Conservation (phyloP, 1,140 invertebrate species). For the Leptestheria dahalacensis region DNA sequence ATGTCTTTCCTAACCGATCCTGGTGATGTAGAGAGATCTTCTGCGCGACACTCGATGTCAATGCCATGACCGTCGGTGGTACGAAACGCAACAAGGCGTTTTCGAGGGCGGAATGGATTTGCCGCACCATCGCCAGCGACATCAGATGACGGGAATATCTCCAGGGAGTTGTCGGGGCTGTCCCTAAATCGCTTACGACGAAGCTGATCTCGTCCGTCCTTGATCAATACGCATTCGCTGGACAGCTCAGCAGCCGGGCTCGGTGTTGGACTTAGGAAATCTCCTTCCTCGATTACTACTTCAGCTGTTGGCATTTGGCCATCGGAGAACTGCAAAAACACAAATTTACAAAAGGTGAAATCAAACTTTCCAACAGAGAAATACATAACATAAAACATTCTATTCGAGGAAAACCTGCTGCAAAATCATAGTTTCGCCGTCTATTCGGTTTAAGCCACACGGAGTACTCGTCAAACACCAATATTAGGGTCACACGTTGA, state of each 20-base stretch:
- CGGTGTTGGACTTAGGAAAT: conserved; percentile 7
- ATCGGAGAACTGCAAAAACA: conserved; percentile 12
- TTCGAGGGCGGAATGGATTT: neutral
- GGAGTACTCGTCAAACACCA: too few relatives aligned
- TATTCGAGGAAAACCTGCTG: too few relatives aligned
- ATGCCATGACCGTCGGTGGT: neutral
- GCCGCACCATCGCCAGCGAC: neutral
- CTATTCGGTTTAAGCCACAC: too few relatives aligned
- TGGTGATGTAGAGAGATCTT: neutral
- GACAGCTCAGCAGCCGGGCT: neutral
- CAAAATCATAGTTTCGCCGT: too few relatives aligned
- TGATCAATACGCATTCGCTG: neutral
- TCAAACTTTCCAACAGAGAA: too few relatives aligned
- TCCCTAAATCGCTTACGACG: neutral
- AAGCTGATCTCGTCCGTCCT: too few relatives aligned
- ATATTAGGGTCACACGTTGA: too few relatives aligned
- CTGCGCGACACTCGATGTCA: neutral
- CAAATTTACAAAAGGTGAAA: too few relatives aligned
- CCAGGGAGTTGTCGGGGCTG: neutral
- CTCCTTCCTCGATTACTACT: conserved; percentile 16
- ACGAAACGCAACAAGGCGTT: neutral
- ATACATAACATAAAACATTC: too few relatives aligned
- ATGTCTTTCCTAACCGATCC: neutral
- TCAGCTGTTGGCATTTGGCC: conserved; percentile 16
- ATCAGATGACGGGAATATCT: neutral